These are phyloP conservation scores for Malurus alboscapulatus DNA, from an alignment of 2,113 vertebrate species.

Conservation along the genomic window DNA sequence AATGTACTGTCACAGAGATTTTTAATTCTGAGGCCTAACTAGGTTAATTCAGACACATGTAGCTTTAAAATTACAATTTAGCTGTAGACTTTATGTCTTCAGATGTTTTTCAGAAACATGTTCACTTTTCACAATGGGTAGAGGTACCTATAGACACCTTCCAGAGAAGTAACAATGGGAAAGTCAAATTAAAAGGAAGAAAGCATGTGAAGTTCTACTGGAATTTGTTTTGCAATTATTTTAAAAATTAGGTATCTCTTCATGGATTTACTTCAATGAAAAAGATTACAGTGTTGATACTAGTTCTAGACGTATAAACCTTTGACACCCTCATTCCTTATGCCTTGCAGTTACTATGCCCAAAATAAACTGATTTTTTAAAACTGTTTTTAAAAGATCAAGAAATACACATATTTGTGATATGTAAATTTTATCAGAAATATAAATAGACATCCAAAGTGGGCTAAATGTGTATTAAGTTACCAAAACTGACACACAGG, in stretches of 20 bases:
- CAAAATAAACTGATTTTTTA: background rate
- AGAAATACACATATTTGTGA: background rate
- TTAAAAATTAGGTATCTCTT: background rate
- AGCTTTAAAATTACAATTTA: background rate
- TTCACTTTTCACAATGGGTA: background rate
- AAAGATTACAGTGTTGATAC: background rate
- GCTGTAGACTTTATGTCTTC: background rate
- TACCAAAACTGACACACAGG: background rate
- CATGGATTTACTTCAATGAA: background rate
- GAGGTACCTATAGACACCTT: background rate
- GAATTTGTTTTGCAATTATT: background rate
- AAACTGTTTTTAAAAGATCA: background rate
- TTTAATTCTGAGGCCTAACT: background rate
- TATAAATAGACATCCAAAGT: background rate
- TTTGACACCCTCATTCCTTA: background rate
- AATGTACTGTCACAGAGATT: background rate
- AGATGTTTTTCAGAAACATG: background rate
- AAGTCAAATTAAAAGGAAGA: background rate
- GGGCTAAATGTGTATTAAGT: background rate
- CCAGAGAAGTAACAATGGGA: background rate
- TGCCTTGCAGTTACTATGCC: background rate
- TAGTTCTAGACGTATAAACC: background rate
- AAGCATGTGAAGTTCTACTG: background rate
- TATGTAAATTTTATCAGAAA: background rate
- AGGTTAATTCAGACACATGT: accelerated